These are phyloP conservation scores for Dicrurus megarhynchus DNA, from an alignment of 2,113 vertebrate species.

Conservation along the genomic window DNA sequence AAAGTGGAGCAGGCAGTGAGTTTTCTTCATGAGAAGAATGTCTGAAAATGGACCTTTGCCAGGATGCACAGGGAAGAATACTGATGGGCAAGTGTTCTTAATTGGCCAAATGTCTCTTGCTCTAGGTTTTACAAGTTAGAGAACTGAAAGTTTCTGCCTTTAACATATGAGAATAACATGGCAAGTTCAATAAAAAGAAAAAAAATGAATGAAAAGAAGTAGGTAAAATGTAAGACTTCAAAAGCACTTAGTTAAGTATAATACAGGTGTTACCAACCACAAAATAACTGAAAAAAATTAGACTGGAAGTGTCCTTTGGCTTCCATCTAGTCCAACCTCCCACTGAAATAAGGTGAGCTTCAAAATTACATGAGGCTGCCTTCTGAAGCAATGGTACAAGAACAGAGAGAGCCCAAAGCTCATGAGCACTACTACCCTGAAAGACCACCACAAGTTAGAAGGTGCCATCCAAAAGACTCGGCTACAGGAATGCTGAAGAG, in stretches of 20 bases:
- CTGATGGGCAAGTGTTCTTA: neutral
- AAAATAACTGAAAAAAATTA: neutral
- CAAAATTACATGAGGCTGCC: neutral
- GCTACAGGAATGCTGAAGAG: neutral
- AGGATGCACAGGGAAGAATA: neutral
- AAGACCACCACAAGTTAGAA: neutral
- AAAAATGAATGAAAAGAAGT: neutral
- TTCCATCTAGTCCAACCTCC: neutral
- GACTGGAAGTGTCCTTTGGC: neutral
- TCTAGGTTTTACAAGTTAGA: neutral
- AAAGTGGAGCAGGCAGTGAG: neutral
- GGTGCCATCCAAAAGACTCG: neutral
- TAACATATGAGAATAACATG: accelerated
- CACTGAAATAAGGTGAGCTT: neutral
- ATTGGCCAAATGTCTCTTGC: neutral
- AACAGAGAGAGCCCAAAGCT: neutral
- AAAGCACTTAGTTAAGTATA: neutral
- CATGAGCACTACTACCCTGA: neutral
- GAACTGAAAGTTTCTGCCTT: neutral
- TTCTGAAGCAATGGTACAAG: neutral
- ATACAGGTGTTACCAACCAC: neutral
- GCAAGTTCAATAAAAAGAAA: neutral
- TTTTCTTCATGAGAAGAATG: neutral
- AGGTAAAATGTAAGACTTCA: neutral
- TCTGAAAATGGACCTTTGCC: neutral